These are phyloP conservation scores for Ischnus inquisitorius DNA, from an alignment of 2,888 invertebrate species.

Conservation along the genomic window DNA sequence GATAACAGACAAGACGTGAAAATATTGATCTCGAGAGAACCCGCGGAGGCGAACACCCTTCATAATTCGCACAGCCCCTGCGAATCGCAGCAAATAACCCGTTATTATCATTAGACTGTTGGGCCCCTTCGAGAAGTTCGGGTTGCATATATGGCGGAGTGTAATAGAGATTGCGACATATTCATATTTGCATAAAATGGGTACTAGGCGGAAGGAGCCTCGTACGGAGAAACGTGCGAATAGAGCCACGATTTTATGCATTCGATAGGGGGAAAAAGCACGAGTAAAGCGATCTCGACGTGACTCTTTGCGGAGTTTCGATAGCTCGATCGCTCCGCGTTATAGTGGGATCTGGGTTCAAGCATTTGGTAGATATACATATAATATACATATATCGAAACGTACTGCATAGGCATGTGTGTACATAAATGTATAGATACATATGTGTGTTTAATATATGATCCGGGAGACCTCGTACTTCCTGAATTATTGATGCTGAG, in stretches of 20 bases:
- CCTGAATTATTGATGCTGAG: slow-evolving; percentile 7
- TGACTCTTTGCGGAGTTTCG: slow-evolving; percentile 24
- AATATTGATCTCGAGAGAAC: too few relatives aligned
- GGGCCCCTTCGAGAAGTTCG: neutral
- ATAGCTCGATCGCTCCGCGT: slow-evolving; percentile 22
- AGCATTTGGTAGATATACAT: slow-evolving; percentile 1
- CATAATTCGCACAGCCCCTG: neutral
- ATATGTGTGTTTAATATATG: neutral
- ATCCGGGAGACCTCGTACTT: neutral
- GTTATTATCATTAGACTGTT: slow-evolving; percentile 1
- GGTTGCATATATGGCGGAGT: neutral
- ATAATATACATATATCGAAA: neutral
- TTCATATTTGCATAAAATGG: neutral
- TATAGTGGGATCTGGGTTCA: slow-evolving; percentile 1
- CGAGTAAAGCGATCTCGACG: slow-evolving; percentile 29
- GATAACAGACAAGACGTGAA: too few relatives aligned
- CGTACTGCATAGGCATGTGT: neutral
- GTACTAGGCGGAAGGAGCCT: neutral
- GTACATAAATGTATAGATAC: too few relatives aligned
- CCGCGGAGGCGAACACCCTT: neutral
- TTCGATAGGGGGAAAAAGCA: neutral
- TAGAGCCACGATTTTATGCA: neutral
- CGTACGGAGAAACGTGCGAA: neutral
- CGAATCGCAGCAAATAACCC: neutral
- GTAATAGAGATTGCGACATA: neutral